Evolutionary conservation across 2,888 invertebrate genomes (phyloP).

Genomic region (Germaria angustata): DNA sequence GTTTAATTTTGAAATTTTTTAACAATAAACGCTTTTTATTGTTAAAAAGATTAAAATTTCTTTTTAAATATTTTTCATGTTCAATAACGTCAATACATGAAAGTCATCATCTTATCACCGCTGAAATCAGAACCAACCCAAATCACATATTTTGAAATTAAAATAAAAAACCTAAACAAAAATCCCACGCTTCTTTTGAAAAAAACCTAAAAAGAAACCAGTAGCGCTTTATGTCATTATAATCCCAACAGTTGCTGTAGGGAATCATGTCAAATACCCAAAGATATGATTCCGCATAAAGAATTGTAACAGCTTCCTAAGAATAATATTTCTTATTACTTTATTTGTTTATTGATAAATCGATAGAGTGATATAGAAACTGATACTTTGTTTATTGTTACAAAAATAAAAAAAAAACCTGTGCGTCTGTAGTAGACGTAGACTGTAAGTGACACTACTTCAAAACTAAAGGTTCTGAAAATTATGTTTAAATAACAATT

Average conservation of each 20-base stretch:
- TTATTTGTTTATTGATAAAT: neutral
- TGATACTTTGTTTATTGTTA: conserved; percentile 5
- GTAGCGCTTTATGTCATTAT: conserved; percentile 11
- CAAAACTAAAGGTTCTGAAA: neutral
- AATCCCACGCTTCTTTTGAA: conserved; percentile 51
- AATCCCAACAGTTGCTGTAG: conserved; percentile 24
- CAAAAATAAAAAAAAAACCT: too few species aligned
- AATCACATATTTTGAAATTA: conserved; percentile 11
- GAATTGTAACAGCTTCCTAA: conserved; percentile 57
- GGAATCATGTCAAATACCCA: conserved; percentile 57
- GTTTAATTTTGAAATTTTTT: neutral
- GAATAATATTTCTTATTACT: conserved; percentile 44
- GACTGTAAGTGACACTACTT: neutral
- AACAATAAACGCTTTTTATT: conserved; percentile 16
- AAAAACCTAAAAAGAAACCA: conserved; percentile 15
- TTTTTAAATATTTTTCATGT: neutral
- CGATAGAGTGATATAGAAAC: neutral
- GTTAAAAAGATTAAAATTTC: conserved; percentile 16
- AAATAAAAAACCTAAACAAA: conserved; percentile 2
- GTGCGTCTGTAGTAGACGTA: too few species aligned
- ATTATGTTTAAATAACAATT: too few species aligned
- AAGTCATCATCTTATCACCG: conserved; percentile 3
- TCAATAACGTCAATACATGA: neutral
- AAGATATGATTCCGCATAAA: conserved; percentile 52
- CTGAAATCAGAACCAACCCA: neutral